Evolutionary conservation across 2,888 invertebrate genomes (phyloP).

Genomic region (Pheosia gnoma): DNA sequence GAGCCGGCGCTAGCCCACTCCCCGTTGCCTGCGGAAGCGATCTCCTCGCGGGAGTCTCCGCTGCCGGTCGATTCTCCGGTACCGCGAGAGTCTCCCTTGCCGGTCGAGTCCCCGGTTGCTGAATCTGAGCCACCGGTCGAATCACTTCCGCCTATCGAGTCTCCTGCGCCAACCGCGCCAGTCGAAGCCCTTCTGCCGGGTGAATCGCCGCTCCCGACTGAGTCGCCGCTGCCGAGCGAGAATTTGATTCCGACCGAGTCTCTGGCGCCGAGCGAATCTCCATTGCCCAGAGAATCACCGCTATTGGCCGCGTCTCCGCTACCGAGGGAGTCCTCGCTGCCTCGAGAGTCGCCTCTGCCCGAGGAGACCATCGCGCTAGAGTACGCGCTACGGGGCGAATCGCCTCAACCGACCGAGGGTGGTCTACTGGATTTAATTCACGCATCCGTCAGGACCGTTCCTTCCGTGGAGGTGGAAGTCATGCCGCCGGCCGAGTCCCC

Average conservation of each 20-base stretch:
- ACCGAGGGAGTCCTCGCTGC: constrained; percentile 22
- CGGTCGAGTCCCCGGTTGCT: constrained; percentile 23
- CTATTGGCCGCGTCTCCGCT: constrained; percentile 22
- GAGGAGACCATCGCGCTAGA: constrained; percentile 29
- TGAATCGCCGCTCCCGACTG: constrained; percentile 23
- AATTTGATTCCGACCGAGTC: constrained; percentile 18
- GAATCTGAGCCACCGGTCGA: constrained; percentile 32
- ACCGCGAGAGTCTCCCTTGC: constrained; percentile 35
- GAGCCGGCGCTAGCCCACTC: not conserved
- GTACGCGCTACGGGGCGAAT: constrained; percentile 14
- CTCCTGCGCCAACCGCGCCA: constrained; percentile 22
- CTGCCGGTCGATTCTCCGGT: constrained; percentile 15
- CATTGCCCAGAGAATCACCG: constrained; percentile 43
- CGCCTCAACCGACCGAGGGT: constrained; percentile 8
- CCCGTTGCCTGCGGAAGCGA: constrained; percentile 1
- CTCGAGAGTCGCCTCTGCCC: constrained; percentile 18
- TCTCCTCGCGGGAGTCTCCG: constrained; percentile 9
- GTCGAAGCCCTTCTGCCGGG: constrained; percentile 34
- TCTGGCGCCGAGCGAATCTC: constrained; percentile 24
- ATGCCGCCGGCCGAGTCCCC: constrained; percentile 28
- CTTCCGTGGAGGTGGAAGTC: constrained; percentile 9
- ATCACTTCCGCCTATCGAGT: constrained; percentile 36
- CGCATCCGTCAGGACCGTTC: constrained; percentile 9
- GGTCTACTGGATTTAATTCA: constrained; percentile 7
- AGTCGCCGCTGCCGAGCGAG: constrained; percentile 29